These are phyloP conservation scores for Ranitomeya imitator DNA, from an alignment of 2,113 vertebrate species.

Conservation along the genomic window DNA sequence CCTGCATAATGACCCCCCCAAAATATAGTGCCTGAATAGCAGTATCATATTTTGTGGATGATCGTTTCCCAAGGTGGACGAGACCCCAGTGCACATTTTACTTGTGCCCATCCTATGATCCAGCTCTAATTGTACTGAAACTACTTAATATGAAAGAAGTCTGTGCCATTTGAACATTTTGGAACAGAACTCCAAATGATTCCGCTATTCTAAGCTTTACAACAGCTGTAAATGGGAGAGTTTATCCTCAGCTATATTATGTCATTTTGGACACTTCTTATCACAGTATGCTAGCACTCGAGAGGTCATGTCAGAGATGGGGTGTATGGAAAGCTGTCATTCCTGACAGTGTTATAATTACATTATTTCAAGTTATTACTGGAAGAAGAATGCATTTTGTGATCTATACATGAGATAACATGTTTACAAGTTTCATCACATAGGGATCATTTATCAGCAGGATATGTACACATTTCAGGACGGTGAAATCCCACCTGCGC, in stretches of 20 bases:
- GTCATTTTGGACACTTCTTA: neutral
- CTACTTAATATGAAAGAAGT: too few species aligned
- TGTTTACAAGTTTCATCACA: neutral
- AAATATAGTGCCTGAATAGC: neutral
- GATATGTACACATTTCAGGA: neutral
- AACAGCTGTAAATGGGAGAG: neutral
- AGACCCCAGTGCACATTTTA: too few species aligned
- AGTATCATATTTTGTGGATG: too few species aligned
- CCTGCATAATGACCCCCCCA: too few species aligned
- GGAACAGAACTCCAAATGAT: neutral
- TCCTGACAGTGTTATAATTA: neutral
- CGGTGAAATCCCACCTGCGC: neutral
- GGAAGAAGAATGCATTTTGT: neutral
- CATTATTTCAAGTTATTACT: slow-evolving; percentile 9
- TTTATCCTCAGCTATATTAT: neutral
- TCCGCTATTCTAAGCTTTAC: neutral
- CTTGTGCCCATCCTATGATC: too few species aligned
- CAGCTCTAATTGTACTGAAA: neutral
- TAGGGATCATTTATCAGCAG: neutral
- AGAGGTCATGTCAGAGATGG: neutral
- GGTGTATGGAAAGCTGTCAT: neutral
- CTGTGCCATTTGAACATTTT: neutral
- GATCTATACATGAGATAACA: neutral
- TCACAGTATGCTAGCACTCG: neutral
- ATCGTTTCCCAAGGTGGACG: too few species aligned